Evolutionary conservation across 2,888 invertebrate genomes (phyloP).

Genomic region (Masnerella sp.): DNA sequence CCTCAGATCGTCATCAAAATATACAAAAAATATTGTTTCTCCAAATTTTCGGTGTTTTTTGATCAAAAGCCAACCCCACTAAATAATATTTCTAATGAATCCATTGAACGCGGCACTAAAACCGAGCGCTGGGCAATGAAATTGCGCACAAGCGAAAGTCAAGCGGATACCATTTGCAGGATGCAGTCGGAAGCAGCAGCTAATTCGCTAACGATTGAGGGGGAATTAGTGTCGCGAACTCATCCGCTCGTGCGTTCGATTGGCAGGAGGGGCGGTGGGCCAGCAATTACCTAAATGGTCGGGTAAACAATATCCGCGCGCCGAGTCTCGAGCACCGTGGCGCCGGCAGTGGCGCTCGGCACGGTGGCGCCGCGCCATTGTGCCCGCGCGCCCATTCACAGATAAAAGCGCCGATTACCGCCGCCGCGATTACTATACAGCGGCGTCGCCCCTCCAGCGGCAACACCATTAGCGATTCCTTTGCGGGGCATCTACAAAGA

Average conservation of each 20-base stretch:
- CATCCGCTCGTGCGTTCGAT: constrained; percentile 72
- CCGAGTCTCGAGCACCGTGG: constrained; percentile 72
- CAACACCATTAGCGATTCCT: constrained; percentile 57
- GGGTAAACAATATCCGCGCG: constrained; percentile 76
- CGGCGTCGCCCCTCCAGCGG: constrained; percentile 46
- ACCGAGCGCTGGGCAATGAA: too few species aligned
- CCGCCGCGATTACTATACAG: constrained; percentile 52
- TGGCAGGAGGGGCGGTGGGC: constrained; percentile 74
- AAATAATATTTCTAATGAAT: too few species aligned
- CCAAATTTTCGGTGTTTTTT: too few species aligned
- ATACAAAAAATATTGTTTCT: too few species aligned
- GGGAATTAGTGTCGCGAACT: constrained; percentile 69
- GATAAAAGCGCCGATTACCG: constrained; percentile 58
- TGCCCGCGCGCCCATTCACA: constrained; percentile 46
- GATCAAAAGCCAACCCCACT: too few species aligned
- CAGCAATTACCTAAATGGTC: constrained; percentile 78
- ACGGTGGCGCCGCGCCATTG: constrained; percentile 39
- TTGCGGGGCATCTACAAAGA: constrained; percentile 51
- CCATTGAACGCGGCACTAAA: too few species aligned
- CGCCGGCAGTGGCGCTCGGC: constrained; percentile 39
- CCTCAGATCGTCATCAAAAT: too few species aligned
- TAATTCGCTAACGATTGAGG: constrained; percentile 62
- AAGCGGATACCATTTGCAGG: constrained; percentile 49
- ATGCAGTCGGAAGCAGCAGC: constrained; percentile 58
- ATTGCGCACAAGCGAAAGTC: constrained; percentile 58